Conservation (phyloP, 2,888 invertebrate species). For the Mycalesis mineus region DNA sequence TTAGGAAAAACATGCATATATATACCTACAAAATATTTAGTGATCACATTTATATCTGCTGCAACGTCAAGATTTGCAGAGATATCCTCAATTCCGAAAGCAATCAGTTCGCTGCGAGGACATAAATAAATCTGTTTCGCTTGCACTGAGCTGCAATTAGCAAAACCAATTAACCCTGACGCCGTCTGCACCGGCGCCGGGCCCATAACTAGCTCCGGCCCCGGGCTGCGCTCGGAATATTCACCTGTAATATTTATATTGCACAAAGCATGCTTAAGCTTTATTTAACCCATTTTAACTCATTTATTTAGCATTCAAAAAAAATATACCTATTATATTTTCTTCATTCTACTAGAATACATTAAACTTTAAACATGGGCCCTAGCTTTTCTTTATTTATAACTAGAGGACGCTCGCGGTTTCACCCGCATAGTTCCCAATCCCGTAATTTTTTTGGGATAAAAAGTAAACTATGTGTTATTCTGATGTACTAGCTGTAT, state of each 20-base stretch:
- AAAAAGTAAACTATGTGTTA: too few relatives aligned
- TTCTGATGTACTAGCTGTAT: too few relatives aligned
- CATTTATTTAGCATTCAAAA: too few relatives aligned
- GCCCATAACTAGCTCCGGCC: slow-evolving; percentile 20
- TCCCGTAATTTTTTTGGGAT: too few relatives aligned
- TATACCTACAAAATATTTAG: too few relatives aligned
- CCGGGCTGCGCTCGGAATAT: slow-evolving; percentile 17
- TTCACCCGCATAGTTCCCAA: too few relatives aligned
- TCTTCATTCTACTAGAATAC: too few relatives aligned
- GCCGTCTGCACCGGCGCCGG: slow-evolving; percentile 24
- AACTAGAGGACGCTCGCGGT: too few relatives aligned
- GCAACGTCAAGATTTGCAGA: background rate
- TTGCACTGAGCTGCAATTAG: slow-evolving; percentile 33
- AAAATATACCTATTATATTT: too few relatives aligned
- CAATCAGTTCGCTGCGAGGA: slow-evolving; percentile 4
- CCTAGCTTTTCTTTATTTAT: too few relatives aligned
- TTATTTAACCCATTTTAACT: slow-evolving; percentile 15
- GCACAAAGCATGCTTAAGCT: slow-evolving; percentile 21
- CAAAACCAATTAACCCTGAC: slow-evolving; percentile 35
- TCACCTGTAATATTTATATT: slow-evolving; percentile 18
- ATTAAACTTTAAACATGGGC: too few relatives aligned
- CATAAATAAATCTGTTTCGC: slow-evolving; percentile 20
- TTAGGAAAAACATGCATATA: too few relatives aligned
- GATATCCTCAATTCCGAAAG: background rate
- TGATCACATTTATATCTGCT: background rate